Evolutionary conservation across 2,888 invertebrate species (phyloP), one percentile per base, ranked within the genome.

Genomic region (Andrena marginata): DNA sequence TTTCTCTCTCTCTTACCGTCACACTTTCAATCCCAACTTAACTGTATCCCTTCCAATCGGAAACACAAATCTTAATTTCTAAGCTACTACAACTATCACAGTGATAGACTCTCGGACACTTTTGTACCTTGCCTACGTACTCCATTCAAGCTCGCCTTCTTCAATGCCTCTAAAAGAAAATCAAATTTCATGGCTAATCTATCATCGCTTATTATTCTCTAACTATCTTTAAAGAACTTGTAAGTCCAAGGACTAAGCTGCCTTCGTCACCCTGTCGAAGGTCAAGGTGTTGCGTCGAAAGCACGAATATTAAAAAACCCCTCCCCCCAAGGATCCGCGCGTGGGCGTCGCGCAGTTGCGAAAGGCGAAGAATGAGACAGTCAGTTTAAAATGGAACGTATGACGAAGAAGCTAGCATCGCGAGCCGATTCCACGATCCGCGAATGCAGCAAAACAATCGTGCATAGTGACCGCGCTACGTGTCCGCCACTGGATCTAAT

Each of bases 361-460:
- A 82, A 80, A 85, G 51, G n/a, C 60, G 60, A 62, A 78, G 86
- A 86, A 85, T 85, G 86, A 83, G 85, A 83, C 80, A 49, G 76
- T 60, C 62, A 72, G 85, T 86, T 42, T 89, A 88, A 87, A 89
- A 89, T 85, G 85, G 79, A 81, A 84, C 82, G 64, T 13, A 72
- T 89, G 88, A 89, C 89, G 86, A 87, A 89, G 48, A 35, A 65
- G 68, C 54, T 65, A 71, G 72, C 63, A 54, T 69, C 63, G 72
- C 62, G 54, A 35, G 67, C 75, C 77, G 71, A 20, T 73, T 51
- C 73, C 76, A 77, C 70, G 54, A 65, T 74, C 59, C 67, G 71
- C 64, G 67, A 67, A n/a, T 48, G 72, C 74, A 59, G 67, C 69
- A 75, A 76, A 86, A 86, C 79, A 86, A 82, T 82, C 85, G 51